A percentile compares a stretch with the other conserved stretches of the same genome.
phyloP scores from a whole-genome alignment of 1,140 invertebrate species.

The Uloborus diversus region DNA sequence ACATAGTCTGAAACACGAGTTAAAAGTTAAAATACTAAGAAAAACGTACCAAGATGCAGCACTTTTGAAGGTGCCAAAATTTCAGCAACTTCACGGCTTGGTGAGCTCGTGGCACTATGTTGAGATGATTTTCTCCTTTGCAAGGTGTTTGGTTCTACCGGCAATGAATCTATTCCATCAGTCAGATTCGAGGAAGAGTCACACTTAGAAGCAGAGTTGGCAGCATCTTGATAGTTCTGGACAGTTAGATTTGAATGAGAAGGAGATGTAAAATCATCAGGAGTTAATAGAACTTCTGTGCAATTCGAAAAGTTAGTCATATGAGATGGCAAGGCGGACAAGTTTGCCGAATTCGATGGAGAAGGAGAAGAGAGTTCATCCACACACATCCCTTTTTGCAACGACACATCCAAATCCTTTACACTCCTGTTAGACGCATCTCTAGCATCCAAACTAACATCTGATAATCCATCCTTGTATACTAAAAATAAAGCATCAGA shows the following conservation, averaged over 20 bases:
- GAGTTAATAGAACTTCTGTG: slow-evolving; percentile 76
- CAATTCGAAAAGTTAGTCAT: slow-evolving; percentile 22
- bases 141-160: slow-evolving; percentile 20
- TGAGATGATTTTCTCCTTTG: slow-evolving; percentile 50
- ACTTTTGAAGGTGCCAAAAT: slow-evolving; percentile 71
- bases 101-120: slow-evolving; percentile 66
- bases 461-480: slow-evolving; percentile 63
- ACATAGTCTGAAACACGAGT: neutral
- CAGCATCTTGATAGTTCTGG: slow-evolving; percentile 4
- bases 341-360: slow-evolving; percentile 4
- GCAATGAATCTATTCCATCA: slow-evolving; percentile 50
- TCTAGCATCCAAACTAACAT: slow-evolving; percentile 62
- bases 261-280: slow-evolving; percentile 83
- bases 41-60: slow-evolving; percentile 19
- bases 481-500: slow-evolving; percentile 52
- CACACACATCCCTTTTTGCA: neutral
- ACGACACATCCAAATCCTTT: slow-evolving; percentile 19
- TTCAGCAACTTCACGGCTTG: slow-evolving; percentile 85
- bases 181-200: slow-evolving; percentile 9
- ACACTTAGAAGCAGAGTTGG: neutral
- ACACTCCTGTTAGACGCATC: neutral
- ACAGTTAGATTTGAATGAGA: slow-evolving; percentile 41
- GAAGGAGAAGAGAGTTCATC: neutral
- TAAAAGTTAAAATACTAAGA: too few species aligned
- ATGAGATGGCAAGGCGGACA: slow-evolving; percentile 18